Percentiles rank a stretch among this genome's conserved stretches.
phyloP scores from a whole-genome alignment of 2,113 vertebrate species.

The Sprattus sprattus region DNA sequence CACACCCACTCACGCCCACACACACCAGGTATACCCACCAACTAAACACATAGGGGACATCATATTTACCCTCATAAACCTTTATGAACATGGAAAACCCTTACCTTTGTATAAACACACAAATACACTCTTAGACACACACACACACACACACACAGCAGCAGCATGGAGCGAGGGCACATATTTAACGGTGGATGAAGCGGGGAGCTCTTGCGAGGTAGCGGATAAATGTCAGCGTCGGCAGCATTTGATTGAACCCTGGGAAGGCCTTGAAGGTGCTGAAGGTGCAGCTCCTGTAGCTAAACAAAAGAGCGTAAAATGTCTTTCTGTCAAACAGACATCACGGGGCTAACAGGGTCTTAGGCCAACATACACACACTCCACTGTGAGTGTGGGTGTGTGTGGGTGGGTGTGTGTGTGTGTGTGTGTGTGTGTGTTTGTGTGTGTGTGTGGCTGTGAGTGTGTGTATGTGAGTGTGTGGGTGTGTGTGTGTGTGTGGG shows the following conservation, averaged over 20 bases:
- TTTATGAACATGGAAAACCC: no score
- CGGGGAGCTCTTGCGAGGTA: slow-evolving; percentile 21
- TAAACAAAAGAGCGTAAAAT: slow-evolving; percentile 30
- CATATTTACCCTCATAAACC: no score
- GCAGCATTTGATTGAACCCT: slow-evolving; percentile 17
- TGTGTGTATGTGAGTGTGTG: neutral
- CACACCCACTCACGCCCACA: neutral
- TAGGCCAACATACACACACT: neutral
- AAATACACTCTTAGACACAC: neutral
- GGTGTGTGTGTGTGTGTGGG: no score
- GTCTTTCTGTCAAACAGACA: neutral
- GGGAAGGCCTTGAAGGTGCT: neutral
- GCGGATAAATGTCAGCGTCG: slow-evolving; percentile 39
- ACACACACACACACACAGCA: slow-evolving; percentile 8
- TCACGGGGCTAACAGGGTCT: neutral
- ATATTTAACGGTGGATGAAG: slow-evolving; percentile 31
- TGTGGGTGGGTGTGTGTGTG: no score
- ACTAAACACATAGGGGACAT: no score
- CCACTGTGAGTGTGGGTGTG: no score
- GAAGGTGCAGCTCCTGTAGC: slow-evolving; percentile 32
- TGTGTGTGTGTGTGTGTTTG: no score
- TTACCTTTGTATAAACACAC: neutral
- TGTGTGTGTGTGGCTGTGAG: no score
- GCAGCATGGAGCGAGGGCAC: neutral
- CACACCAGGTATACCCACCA: no score